Percentiles rank a stretch among this genome's conserved stretches.
phyloP scores from a whole-genome alignment of 2,888 invertebrate species.

The Cancer borealis region DNA sequence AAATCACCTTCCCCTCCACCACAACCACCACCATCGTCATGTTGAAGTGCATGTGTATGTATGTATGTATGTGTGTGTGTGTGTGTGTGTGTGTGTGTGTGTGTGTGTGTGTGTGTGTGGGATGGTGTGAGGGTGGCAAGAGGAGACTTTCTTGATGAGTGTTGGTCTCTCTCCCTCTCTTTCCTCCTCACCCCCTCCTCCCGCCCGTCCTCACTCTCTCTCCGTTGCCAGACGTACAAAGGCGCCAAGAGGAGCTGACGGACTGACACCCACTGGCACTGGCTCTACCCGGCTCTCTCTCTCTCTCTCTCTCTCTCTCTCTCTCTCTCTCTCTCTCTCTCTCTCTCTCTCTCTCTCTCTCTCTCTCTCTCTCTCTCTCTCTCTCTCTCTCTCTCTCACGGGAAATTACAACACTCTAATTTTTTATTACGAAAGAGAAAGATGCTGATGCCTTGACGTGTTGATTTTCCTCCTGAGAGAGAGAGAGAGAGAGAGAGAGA shows the following conservation, averaged over 20 bases:
- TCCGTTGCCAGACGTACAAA: neutral
- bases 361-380: neutral
- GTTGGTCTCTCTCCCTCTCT: neutral
- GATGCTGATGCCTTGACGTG: neutral
- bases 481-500: constrained; percentile 38
- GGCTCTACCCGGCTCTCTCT: neutral
- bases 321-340: constrained; percentile 32
- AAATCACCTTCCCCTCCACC: too few relatives aligned
- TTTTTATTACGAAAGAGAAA: neutral
- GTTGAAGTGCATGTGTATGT: neutral
- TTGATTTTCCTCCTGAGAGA: neutral
- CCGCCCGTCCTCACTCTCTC: too few relatives aligned
- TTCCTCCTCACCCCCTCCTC: too few relatives aligned
- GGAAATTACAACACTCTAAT: neutral
- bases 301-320: constrained; percentile 40
- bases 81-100: neutral
- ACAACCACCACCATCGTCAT: neutral
- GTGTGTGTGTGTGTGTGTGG: neutral
- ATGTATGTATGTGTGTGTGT: neutral
- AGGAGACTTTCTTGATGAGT: constrained; percentile 4
- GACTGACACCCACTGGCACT: constrained; percentile 6
- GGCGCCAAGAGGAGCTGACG: neutral
- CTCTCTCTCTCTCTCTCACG: neutral
- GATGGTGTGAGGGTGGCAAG: neutral
- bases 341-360: constrained; percentile 7